Percentiles rank a stretch among this genome's conserved stretches.
Conservation (phyloP, 1,140 invertebrate species). For the Drosophila miranda region DNA sequence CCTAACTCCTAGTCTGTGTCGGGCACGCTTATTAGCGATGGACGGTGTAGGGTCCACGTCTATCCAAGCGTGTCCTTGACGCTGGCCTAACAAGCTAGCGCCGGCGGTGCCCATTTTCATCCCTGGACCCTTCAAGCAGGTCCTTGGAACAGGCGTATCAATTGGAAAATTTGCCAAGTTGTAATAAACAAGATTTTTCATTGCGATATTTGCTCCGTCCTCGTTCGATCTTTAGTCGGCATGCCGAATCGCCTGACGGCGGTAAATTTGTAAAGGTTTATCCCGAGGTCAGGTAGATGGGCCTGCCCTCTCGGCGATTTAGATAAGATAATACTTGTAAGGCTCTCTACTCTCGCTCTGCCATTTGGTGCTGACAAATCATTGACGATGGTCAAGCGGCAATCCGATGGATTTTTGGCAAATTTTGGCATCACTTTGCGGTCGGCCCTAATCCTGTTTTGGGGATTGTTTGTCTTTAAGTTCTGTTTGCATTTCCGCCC, state of each 20-base stretch:
- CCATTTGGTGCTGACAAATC: constrained; percentile 73
- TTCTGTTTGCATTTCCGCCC: constrained; percentile 76
- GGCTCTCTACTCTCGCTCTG: constrained; percentile 13
- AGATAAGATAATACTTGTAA: constrained; percentile 56
- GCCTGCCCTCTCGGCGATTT: constrained; percentile 34
- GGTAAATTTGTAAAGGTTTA: constrained; percentile 52
- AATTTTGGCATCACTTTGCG: constrained; percentile 62
- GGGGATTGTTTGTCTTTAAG: constrained; percentile 28
- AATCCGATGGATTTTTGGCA: constrained; percentile 54
- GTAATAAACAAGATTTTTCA: constrained; percentile 80
- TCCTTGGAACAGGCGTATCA: constrained; percentile 49
- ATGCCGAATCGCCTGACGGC: constrained; percentile 58
- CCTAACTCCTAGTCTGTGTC: constrained; percentile 57
- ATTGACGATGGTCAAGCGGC: constrained; percentile 28
- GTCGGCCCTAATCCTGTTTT: constrained; percentile 60
- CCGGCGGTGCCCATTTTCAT: constrained; percentile 9
- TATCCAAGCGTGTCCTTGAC: constrained; percentile 61
- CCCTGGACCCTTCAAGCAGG: constrained; percentile 20
- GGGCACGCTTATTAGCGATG: constrained; percentile 73
- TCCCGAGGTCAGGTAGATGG: constrained; percentile 24
- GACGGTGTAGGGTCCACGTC: not conserved
- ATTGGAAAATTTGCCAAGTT: constrained; percentile 76
- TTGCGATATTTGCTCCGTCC: constrained; percentile 55
- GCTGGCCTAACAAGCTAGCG: constrained; percentile 52
- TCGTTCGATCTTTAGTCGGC: constrained; percentile 31